These are phyloP conservation scores for Pangasianodon gigas DNA, from an alignment of 2,113 vertebrate species.

Conservation along the genomic window DNA sequence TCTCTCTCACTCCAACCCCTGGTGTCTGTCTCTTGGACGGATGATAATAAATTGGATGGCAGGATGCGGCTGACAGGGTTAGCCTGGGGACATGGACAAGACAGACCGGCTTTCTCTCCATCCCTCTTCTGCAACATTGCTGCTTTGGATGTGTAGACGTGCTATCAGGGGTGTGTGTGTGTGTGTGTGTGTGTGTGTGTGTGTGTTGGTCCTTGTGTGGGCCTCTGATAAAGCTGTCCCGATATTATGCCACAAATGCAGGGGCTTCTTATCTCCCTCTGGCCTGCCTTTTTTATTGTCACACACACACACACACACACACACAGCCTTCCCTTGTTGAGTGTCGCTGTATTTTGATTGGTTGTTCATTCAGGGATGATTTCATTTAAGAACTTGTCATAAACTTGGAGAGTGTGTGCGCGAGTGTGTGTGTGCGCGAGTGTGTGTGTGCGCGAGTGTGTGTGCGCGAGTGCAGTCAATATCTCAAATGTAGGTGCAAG, in stretches of 20 bases:
- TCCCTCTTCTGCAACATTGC: conserved; percentile 7
- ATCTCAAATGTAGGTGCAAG: not conserved
- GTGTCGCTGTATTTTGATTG: not conserved
- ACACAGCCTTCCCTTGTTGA: not conserved
- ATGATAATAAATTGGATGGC: conserved; percentile 53
- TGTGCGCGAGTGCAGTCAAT: not conserved
- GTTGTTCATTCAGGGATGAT: not conserved
- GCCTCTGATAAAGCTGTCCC: conserved; percentile 71
- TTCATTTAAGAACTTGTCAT: not conserved
- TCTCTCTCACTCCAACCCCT: not conserved
- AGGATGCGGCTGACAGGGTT: conserved; percentile 48
- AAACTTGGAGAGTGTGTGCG: not conserved
- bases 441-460: not conserved
- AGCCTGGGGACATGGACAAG: conserved; percentile 34
- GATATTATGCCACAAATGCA: conserved; percentile 68
- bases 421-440: not conserved
- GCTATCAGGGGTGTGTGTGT: conserved; percentile 35
- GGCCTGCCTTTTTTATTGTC: conserved; percentile 51
- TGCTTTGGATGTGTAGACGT: not conserved
- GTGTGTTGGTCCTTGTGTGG: conserved; percentile 37
- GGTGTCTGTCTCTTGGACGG: conserved; percentile 34
- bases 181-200: conserved; percentile 41
- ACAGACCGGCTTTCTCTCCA: conserved; percentile 19
- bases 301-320: not conserved
- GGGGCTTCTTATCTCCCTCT: conserved; percentile 71